phyloP scores from a whole-genome alignment of 2,113 vertebrate genomes.

The Urocynchramus pylzowi region DNA sequence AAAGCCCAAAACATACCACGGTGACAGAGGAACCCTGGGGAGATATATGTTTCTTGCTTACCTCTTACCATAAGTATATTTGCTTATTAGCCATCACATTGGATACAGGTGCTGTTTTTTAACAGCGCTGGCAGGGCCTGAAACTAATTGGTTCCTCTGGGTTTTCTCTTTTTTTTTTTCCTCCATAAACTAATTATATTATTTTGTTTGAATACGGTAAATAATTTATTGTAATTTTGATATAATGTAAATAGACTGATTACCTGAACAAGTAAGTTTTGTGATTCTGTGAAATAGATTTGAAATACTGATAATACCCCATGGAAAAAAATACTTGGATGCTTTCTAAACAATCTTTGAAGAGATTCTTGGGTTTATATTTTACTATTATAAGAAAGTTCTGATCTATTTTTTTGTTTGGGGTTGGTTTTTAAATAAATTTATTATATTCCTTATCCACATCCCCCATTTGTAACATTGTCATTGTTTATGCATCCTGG shows the following conservation, averaged over 20 bases:
- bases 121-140: not conserved
- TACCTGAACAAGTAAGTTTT: not conserved
- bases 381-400: not conserved
- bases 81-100: not conserved
- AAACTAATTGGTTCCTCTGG: conserved; percentile 53
- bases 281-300: not conserved
- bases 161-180: not conserved
- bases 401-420: not conserved
- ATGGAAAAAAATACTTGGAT: not conserved
- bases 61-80: not conserved
- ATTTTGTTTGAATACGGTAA: not conserved
- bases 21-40: not conserved
- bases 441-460: not conserved
- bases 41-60: not conserved
- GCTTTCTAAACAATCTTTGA: not conserved
- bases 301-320: not conserved
- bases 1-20: not conserved
- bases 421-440: not conserved
- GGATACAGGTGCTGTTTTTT: not conserved
- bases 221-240: not conserved
- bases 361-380: not conserved
- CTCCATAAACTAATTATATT: not conserved
- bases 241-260: not conserved
- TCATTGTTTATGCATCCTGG: not conserved
- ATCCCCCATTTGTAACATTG: not conserved